A percentile compares a stretch with the other conserved stretches of the same genome.
phyloP scores from a whole-genome alignment of 2,113 vertebrate species.

The Notothenia coriiceps region DNA sequence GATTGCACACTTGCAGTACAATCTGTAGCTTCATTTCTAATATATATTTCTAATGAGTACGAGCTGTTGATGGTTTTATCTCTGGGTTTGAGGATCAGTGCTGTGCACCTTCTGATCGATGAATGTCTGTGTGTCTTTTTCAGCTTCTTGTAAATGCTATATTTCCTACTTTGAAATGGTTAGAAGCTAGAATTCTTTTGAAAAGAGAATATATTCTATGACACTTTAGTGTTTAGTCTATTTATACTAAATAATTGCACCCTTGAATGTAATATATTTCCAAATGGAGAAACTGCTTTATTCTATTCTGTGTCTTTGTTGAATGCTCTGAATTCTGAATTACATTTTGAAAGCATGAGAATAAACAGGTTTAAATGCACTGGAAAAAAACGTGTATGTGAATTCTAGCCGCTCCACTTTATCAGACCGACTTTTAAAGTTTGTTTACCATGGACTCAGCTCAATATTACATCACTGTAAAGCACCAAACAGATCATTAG shows the following conservation, averaged over 20 bases:
- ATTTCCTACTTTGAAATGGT: conserved; percentile 61
- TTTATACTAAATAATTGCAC: conserved; percentile 68
- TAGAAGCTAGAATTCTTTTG: conserved; percentile 33
- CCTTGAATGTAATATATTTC: conserved; percentile 56
- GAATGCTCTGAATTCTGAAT: conserved; percentile 58
- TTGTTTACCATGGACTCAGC: not conserved
- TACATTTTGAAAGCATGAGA: conserved; percentile 42
- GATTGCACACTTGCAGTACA: conserved; percentile 44
- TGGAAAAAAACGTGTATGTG: not conserved
- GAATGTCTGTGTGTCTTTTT: conserved; percentile 48
- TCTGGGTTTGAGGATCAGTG: conserved; percentile 69
- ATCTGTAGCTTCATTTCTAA: conserved; percentile 52
- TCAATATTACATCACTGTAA: not conserved
- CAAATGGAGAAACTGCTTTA: conserved; percentile 31
- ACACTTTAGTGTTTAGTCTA: conserved; percentile 65
- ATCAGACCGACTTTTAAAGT: not conserved
- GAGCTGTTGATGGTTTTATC: conserved; percentile 31
- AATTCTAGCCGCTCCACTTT: not conserved
- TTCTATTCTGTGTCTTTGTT: conserved; percentile 32
- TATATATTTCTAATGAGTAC: conserved; percentile 62
- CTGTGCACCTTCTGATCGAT: conserved; percentile 55
- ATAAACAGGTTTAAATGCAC: conserved; percentile 54
- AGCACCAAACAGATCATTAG: conserved; percentile 8
- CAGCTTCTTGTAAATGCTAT: conserved; percentile 49
- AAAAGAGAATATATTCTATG: conserved; percentile 66